Evolutionary conservation across 1,140 invertebrate genomes (phyloP).

Genomic region (Heterodera schachtii): DNA sequence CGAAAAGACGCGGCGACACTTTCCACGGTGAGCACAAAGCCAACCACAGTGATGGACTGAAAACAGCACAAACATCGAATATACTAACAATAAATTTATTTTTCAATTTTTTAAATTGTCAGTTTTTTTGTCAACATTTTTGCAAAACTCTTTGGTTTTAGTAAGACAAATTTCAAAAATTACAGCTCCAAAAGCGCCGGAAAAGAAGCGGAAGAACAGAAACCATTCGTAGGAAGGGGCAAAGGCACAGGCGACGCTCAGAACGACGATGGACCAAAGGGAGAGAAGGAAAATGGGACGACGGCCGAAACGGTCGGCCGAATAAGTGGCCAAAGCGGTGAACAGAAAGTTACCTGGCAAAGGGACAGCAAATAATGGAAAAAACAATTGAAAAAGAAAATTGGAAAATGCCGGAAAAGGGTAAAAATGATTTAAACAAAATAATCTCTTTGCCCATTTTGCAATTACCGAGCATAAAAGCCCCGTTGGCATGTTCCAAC

Average conservation of each 20-base stretch:
- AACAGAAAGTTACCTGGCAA: constrained; percentile 32
- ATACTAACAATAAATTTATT: too few species aligned
- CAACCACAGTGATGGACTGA: constrained; percentile 13
- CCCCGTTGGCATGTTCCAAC: constrained; percentile 28
- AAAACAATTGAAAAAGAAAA: constrained; percentile 21
- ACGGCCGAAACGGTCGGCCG: constrained; percentile 51
- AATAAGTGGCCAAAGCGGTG: constrained; percentile 40
- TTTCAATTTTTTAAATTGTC: too few species aligned
- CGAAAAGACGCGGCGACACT: constrained; percentile 48
- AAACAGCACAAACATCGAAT: neutral
- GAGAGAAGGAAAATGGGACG: constrained; percentile 49
- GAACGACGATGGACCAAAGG: constrained; percentile 48
- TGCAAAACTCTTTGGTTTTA: neutral
- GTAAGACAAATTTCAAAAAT: neutral
- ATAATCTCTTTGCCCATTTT: too few species aligned
- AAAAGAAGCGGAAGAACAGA: constrained; percentile 53
- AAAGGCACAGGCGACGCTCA: constrained; percentile 53
- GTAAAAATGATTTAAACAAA: too few species aligned
- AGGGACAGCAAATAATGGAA: neutral
- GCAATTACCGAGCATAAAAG: constrained; percentile 23
- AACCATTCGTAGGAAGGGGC: constrained; percentile 46
- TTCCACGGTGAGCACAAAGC: constrained; percentile 36
- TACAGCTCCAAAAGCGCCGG: constrained; percentile 41
- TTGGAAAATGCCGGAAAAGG: neutral
- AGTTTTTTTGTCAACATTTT: too few species aligned